Evolutionary conservation across 1,140 invertebrate species (phyloP), one percentile per base, ranked within the genome.

Genomic region (Megalopta genalis): DNA sequence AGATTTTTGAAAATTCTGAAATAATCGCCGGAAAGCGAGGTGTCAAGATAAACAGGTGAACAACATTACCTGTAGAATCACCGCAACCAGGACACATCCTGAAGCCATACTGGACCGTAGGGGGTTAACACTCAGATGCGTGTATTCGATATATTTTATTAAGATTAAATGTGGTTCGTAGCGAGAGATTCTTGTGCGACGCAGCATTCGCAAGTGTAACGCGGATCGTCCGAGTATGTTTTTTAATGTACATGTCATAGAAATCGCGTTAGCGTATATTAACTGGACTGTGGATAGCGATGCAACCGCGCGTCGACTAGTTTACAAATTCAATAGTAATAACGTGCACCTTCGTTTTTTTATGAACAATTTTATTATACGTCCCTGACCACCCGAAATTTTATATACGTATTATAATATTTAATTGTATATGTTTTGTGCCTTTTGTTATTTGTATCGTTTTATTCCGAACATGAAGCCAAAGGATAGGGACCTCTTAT

Each of bases 161-260:
- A 83, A 83, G 64, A 76, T 82, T 80, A 83, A 79, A 80, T 83
- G 78, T 76, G 78, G 67, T 72, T 80, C 75, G 49, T 83, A 73
- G 81, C 21, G 57, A n/a, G n/a, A n/a, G n/a, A 80, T 64, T 80
- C 7, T 82, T 67, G 74, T 62, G 49, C 42, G 60, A 57, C 37
- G 66, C 60, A 62, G 67, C 39, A 69, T 65, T 77, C 65, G 60
- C 12, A 25, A 32, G 16, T 77, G 18, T 54, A 54, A 72, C n/a
- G n/a, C 60, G 62, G 42, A 62, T 76, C 57, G 16, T 77, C 68
- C 65, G 64, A 27, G 21, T 79, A 80, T 80, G 75, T 80, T 80
- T 80, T 72, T 66, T 21, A 67, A 77, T 59, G 52, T 72, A 49
- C 60, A 62, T 54, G 70, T 71, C 60, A 71, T 54, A 52, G 46